Evolutionary conservation across 2,113 vertebrate species (phyloP), one percentile per base, ranked within the genome.

Genomic region (Zosterops lateralis): DNA sequence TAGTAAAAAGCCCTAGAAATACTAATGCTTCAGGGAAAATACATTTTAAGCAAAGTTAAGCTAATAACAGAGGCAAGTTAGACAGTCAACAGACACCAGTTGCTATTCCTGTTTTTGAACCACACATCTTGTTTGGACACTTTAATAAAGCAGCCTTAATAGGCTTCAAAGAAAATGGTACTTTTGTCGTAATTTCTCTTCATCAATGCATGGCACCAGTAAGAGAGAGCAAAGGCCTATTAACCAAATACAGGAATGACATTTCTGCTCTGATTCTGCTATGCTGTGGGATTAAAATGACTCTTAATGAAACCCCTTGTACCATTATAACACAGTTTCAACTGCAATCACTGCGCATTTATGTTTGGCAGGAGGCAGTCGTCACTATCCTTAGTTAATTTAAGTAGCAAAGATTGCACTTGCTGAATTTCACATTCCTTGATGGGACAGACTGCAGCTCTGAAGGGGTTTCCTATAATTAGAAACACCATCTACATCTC

Each of bases 241-340:
- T 61, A 67, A 47, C 32, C 42, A 70, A 73, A 62, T 15, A 47
- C 64, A 7, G 44, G 31, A 84, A 44, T 53, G 53, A 44, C 45
- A 83, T 68, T 77, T 83, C 48, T 80, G 51, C 84, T 80, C 64
- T 74, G 38, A 89, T 47, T 92, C 91, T 82, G 81, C 56, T 16
- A 17, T 1, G 10, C 57, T 57, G n/a, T 17, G 28, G 10, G 22
- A 78, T 48, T 58, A 82, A 91, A 92, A 90, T 73, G 14, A 77
- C 58, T 84, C 87, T 47, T 87, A 87, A 89, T 91, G 91, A 95
- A 95, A 87, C 50, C 70, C 77, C 73, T 40, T 79, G 77, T 84
- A 54, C 54, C 73, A 73, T 54, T 66, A 66, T 19, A 89, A 58
- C 4, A 38, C 22, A 75, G 50, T 51, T 83, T 54, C 65, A 65